phyloP scores from a whole-genome alignment of 1,140 invertebrate genomes.

The Apolygus lucorum region DNA sequence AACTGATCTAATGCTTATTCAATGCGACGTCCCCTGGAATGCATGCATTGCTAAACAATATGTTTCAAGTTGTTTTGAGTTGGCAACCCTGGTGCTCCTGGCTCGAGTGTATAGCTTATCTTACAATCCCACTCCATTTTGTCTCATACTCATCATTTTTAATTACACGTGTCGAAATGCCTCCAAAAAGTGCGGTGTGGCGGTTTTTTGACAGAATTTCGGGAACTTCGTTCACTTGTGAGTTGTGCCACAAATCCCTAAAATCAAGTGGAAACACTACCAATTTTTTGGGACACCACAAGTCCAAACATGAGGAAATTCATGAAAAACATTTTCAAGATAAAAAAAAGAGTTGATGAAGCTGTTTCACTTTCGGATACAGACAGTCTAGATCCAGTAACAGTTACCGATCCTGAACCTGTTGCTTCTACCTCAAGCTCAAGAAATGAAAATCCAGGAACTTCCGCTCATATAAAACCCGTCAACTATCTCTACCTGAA shows the following conservation, averaged over 20 bases:
- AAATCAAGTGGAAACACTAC: neutral
- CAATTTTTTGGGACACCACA: neutral
- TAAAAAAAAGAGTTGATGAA: neutral
- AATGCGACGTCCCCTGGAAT: too few species aligned
- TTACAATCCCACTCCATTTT: too few species aligned
- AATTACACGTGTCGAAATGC: neutral
- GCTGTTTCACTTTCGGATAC: neutral
- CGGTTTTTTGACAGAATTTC: neutral
- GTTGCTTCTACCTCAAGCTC: neutral
- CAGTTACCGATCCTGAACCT: neutral
- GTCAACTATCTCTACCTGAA: neutral
- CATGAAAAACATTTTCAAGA: neutral
- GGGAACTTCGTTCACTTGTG: neutral
- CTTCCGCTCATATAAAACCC: neutral
- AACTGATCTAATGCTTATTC: too few species aligned
- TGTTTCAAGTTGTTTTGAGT: too few species aligned
- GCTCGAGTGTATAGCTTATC: too few species aligned
- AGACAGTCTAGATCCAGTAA: neutral
- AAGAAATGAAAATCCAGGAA: neutral
- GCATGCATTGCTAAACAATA: too few species aligned
- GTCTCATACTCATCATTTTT: too few species aligned
- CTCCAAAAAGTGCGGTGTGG: neutral
- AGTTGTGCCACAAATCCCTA: neutral
- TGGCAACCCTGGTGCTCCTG: too few species aligned
- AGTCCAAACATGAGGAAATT: neutral